Evolutionary conservation across 1,140 invertebrate species (phyloP).

Genomic region (Telenomus remus): DNA sequence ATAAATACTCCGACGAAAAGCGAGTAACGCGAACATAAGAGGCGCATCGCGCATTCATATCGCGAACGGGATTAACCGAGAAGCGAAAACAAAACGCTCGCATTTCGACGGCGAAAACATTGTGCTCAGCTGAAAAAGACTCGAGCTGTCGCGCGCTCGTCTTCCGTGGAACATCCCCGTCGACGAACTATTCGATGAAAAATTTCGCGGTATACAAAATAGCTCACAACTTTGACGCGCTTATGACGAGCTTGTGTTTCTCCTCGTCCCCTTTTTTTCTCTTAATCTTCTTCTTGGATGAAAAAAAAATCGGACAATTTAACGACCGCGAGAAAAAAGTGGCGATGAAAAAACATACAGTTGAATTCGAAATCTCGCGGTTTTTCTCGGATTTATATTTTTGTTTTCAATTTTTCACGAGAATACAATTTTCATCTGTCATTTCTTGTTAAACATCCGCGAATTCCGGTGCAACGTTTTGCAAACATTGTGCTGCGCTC

Average conservation of each 20-base stretch:
- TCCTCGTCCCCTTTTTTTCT: not conserved
- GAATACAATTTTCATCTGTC: not conserved
- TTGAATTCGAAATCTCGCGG: no score
- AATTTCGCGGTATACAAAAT: slow-evolving; percentile 4
- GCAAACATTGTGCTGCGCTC: not conserved
- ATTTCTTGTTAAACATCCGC: not conserved
- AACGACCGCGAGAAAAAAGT: not conserved
- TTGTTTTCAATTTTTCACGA: not conserved
- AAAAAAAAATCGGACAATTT: not conserved
- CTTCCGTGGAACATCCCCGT: slow-evolving; percentile 24
- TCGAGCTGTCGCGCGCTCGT: slow-evolving; percentile 28
- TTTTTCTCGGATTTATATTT: not conserved
- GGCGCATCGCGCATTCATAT: slow-evolving; percentile 33
- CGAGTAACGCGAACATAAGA: slow-evolving; percentile 21
- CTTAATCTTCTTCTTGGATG: not conserved
- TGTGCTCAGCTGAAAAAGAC: slow-evolving; percentile 36
- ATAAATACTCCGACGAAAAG: slow-evolving; percentile 29
- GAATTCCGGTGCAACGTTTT: not conserved
- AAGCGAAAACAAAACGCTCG: slow-evolving; percentile 48
- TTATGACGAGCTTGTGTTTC: slow-evolving; percentile 10
- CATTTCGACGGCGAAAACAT: slow-evolving; percentile 52
- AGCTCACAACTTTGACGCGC: not conserved
- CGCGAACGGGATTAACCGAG: slow-evolving; percentile 38
- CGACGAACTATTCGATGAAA: slow-evolving; percentile 46
- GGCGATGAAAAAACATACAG: not conserved